Base-by-base conservation (phyloP, 2,113 vertebrate species). In the Tetrao urogallus region DNA sequence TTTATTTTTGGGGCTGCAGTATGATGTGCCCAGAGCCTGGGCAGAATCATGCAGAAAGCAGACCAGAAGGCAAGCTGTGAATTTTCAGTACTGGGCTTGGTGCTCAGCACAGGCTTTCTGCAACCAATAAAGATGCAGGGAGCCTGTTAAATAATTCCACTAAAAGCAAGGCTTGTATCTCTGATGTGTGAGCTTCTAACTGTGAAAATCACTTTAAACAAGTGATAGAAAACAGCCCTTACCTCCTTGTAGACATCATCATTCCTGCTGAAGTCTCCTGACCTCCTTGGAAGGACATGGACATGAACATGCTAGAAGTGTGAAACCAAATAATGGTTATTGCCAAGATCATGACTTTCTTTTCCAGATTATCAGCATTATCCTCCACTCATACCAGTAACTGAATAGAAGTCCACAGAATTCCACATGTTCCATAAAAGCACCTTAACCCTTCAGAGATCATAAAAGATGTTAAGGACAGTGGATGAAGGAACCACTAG, bases 161-260 rank as follows among this genome's bases (percentile, higher is more conserved):
- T 34, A 38, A n/a, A 50, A 22, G 65, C 42, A 91, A 60, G 19
- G 8, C 5, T 48, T 56, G 30, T 50, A 61, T n/a, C 8, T 71
- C 67, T 52, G 56, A 52, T 11, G 15, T 70, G 40, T 67, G 38
- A 75, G 80, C 86, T 88, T 30, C 32, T 65, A 60, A 42, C n/a
- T 54, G n/a, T 16, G 18, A 95, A 82, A 66, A 34, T 8, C 47
- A 13, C 34, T 74, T 13, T 70, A 76, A 95, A 71, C 34, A 63
- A 76, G 64, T 74, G 79, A 75, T 17, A 28, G 69, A 76, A 9
- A 32, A 24, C 10, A 95, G 78, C 76, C 84, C 93, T 48, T 97
- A 99, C 98, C 98, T 98, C 97, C 58, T 98, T 73, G 1, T 99
- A 99, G 96, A 99, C 42, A 57, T 97, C 97, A 64, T 99, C 98